Percentiles rank a stretch among this genome's conserved stretches.
These are phyloP conservation scores for Phyllotis vaccarum DNA, from an alignment of 2,797 vertebrate genomes.

Conservation along the genomic window DNA sequence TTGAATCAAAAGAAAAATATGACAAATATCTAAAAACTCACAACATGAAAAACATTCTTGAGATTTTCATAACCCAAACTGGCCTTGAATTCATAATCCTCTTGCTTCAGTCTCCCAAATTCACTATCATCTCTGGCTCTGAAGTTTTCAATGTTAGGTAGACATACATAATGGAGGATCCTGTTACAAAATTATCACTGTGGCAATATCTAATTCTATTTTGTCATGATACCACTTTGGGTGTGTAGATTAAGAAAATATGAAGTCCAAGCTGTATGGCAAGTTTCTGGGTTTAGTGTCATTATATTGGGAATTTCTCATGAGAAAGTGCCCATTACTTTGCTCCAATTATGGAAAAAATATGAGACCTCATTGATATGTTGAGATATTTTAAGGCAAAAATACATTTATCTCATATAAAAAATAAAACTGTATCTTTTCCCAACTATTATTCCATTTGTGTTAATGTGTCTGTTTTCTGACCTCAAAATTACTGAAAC, in stretches of 20 bases:
- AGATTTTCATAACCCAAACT: neutral
- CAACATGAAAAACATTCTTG: neutral
- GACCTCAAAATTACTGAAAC: neutral
- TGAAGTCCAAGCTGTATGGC: neutral
- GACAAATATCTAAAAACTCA: neutral
- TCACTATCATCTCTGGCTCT: neutral
- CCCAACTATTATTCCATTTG: neutral
- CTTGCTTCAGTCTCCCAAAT: neutral
- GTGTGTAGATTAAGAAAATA: neutral
- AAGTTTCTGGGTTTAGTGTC: neutral
- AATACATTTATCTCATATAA: neutral
- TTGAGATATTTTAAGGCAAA: neutral
- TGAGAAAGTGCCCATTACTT: neutral
- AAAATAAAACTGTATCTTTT: neutral
- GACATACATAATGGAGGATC: neutral
- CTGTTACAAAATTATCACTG: neutral
- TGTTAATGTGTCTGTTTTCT: neutral
- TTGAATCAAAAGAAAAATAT: neutral
- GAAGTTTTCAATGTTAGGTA: neutral
- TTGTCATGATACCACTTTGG: neutral
- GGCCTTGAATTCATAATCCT: neutral
- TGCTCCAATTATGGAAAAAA: neutral
- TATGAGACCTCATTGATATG: neutral
- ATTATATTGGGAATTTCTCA: neutral
- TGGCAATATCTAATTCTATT: neutral